Base-by-base conservation (phyloP, 2,113 vertebrate genomes). In the Rhabdornis inornatus region DNA sequence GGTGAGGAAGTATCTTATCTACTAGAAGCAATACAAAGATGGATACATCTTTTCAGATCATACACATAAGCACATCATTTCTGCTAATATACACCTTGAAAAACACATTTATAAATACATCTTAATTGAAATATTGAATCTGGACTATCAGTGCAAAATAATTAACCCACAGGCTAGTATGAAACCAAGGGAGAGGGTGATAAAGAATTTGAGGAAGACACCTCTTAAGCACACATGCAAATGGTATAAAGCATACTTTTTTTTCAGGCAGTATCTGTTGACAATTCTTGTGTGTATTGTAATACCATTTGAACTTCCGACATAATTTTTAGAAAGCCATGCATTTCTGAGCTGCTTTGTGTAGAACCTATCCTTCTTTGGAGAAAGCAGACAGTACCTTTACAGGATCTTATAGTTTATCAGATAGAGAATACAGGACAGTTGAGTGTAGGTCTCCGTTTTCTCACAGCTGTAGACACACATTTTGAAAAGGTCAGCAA, bases 121-220 rank as follows among this genome's bases (percentile, higher is more conserved):
- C 63, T 90, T 82, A 92, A 91, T 22, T 97, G 94, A 98, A 97
- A 94, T 97, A 97, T 91, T 97, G 87, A 96, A 96, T 91, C 93
- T 94, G 37, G 79, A 89, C 93, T 86, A 92, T 78, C 96, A 98
- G 97, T 98, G 97, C 97, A 98, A 98, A 95, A 96, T 61, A 95
- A 75, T 89, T 95, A 96, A 97, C 89, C 96, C 97, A 97, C 96
- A 98, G 97, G 92, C 87, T 96, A 94, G 72, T 28, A 24, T 72
- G 49, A 95, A 95, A 96, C 45, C 61, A 75, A 83, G 19, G 49
- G 27, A 85, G 49, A 87, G 45, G 55, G 44, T 77, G 45, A 83
- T 70, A 55, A 76, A 95, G 81, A 96, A 69, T 91, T 97, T 8
- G 77, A 65, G 49, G 39, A 68, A 85, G 40, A 80, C 33, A 80